Evolutionary conservation across 2,888 invertebrate species (phyloP).

Genomic region (Drepanosiphum platanoidis): DNA sequence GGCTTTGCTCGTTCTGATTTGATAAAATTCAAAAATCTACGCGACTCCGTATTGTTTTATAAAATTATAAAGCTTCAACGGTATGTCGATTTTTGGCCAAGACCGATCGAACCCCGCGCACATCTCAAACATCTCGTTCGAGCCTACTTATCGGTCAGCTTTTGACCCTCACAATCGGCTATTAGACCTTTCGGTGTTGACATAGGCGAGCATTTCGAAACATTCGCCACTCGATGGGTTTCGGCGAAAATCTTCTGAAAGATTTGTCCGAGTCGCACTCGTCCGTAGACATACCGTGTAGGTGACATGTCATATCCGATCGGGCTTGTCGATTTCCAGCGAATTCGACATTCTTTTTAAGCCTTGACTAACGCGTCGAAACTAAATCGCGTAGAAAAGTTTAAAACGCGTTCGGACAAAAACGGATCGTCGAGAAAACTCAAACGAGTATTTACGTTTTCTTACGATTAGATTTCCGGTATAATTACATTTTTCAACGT

Average conservation of each 20-base stretch:
- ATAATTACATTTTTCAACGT: no score
- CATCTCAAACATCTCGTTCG: neutral
- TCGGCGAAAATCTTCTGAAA: neutral
- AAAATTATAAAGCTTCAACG: no score
- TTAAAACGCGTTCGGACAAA: no score
- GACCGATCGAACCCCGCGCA: neutral
- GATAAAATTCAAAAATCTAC: no score
- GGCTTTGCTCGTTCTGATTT: no score
- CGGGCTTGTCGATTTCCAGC: neutral
- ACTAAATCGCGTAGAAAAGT: neutral
- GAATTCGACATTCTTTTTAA: neutral
- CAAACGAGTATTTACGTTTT: no score
- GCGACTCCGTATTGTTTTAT: neutral
- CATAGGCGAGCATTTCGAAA: neutral
- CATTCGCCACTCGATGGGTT: conserved; percentile 28
- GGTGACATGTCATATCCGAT: neutral
- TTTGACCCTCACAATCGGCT: conserved; percentile 35
- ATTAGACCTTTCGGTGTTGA: conserved; percentile 32
- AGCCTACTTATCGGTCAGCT: conserved; percentile 3
- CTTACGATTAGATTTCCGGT: no score
- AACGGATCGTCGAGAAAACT: neutral
- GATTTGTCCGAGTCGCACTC: neutral
- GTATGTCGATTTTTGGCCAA: neutral
- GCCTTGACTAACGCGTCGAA: neutral
- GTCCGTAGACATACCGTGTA: neutral